Evolutionary conservation across 2,797 vertebrate genomes (phyloP).

Genomic region (Hypotaenidia philippensis): DNA sequence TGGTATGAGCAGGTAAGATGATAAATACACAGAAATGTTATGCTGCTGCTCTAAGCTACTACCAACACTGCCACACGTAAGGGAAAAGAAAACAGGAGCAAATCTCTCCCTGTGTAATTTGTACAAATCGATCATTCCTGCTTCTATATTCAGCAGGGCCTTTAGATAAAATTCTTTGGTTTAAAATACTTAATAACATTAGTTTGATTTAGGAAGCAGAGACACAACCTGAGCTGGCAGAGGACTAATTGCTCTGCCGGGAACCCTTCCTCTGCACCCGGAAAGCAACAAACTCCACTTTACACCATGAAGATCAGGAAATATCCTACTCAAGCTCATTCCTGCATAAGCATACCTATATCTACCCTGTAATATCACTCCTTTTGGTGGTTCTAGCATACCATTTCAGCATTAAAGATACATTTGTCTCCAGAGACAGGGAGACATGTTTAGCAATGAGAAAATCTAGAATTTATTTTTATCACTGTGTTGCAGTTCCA

Average conservation of each 20-base stretch:
- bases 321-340: neutral
- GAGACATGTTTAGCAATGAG: neutral
- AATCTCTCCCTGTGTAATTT: neutral
- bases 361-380: neutral
- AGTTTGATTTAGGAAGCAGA: neutral
- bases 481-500: neutral
- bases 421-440: neutral
- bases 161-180: neutral
- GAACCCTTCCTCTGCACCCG: fast-evolving
- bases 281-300: neutral
- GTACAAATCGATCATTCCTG: neutral
- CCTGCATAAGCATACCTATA: neutral
- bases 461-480: neutral
- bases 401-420: neutral
- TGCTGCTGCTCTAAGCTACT: neutral
- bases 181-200: neutral
- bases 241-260: neutral
- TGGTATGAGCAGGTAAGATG: neutral
- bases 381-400: neutral
- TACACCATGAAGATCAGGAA: neutral
- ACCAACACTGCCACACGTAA: neutral
- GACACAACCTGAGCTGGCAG: neutral
- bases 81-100: neutral
- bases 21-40: neutral
- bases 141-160: neutral